Base-by-base conservation (phyloP, 37 sponge, comb jelly and placozoan genomes). In the Geodia barretti region DNA sequence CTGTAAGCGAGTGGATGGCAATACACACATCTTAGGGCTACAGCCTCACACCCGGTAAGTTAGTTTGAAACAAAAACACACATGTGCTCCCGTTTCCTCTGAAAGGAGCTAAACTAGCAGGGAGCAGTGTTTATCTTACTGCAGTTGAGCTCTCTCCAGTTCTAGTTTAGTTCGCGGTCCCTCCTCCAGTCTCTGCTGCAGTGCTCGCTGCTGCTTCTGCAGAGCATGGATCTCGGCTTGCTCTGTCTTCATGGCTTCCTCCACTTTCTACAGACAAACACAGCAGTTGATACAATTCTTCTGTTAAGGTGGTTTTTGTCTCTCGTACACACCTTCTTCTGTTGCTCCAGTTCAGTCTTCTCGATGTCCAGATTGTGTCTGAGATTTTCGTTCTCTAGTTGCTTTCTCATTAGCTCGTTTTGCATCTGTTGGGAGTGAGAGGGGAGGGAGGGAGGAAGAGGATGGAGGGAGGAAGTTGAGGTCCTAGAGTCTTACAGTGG, bases 281-380 rank as follows among this genome's bases (percentile, higher is more conserved):
- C 25, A n/a, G 33, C 30, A 70, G 38, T 23, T 7, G 29, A 37
- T 36, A 31, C 5, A 17, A 31, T 20, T 66, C 26, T 20, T 58
- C 60, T 58, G 19, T 58, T 64, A 7, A 5, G 30, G 65, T 64
- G 29, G 29, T 29, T 5, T 7, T 36, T 62, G 34, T 19, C 36
- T 4, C 24, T 41, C 20, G 7, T 14, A 36, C 41, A 30, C 41
- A 89, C 89, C 79, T 73, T 89, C 39, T 79, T 83, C 60, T 83
- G 84, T 38, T 79, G 72, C 0, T 90, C 77, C 28, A 90, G 43
- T 72, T 33, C 38, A 20, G 36, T 59, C 67, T 62, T 80, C 66
- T 79, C 80, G 28, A 90, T 90, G 26, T 84, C 85, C 36, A 80
- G 59, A 31, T 76, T 75, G 33, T 80, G 79, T 72, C 84, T 71